Conservation (phyloP, 2,888 invertebrate species). For the Ditula angustiorana region DNA sequence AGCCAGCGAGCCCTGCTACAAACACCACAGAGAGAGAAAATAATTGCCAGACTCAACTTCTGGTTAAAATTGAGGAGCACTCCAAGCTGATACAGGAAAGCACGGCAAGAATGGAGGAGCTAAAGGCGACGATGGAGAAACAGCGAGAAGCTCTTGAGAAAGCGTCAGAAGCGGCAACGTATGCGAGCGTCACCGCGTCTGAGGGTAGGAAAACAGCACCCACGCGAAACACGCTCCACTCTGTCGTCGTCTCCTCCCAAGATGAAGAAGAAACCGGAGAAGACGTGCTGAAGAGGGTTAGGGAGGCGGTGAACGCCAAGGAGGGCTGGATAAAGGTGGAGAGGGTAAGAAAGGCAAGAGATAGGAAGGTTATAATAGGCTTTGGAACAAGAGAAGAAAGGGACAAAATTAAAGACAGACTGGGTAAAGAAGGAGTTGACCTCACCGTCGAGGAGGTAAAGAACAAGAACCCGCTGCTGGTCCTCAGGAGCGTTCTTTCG, state of each 20-base stretch:
- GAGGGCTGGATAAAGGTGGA: neutral
- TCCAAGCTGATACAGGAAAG: neutral
- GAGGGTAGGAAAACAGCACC: too few species aligned
- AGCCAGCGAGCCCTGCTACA: neutral
- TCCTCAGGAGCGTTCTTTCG: conserved; percentile 1
- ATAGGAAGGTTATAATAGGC: neutral
- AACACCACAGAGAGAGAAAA: neutral
- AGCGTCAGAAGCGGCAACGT: neutral
- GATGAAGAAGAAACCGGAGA: neutral
- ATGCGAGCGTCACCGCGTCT: too few species aligned
- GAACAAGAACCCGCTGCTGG: conserved; percentile 20
- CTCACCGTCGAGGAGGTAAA: neutral
- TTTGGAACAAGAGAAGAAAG: neutral
- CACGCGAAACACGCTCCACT: conserved; percentile 3
- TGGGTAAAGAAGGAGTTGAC: neutral
- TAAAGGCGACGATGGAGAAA: neutral
- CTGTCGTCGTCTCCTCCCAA: neutral
- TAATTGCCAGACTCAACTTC: neutral
- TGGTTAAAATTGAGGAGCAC: neutral
- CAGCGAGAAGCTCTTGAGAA: neutral
- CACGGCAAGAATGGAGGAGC: neutral
- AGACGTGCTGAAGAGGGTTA: neutral
- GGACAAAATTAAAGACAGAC: neutral
- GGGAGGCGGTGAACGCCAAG: neutral
- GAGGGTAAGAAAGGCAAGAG: neutral